A percentile compares a stretch with the other conserved stretches of the same genome.
Evolutionary conservation across 2,888 invertebrate genomes (phyloP).

Genomic region (Cepaea hortensis): DNA sequence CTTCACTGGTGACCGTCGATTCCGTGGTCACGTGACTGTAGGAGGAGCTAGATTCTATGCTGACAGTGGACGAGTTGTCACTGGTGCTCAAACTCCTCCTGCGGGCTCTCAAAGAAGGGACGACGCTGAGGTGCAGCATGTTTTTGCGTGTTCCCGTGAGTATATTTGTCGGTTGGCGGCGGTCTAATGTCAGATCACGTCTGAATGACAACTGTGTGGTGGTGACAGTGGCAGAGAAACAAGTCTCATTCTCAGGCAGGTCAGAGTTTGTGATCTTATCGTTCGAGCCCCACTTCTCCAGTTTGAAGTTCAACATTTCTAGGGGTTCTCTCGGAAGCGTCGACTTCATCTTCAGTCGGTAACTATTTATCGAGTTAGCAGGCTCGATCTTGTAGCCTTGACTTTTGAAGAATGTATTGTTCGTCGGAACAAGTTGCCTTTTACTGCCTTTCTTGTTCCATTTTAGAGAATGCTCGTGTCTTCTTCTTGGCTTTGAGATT

Average conservation of each 20-base stretch:
- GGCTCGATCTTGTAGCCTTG: background rate
- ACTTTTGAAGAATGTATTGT: too few relatives aligned
- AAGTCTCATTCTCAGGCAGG: background rate
- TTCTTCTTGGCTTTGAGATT: background rate
- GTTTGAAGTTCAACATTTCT: slow-evolving; percentile 10
- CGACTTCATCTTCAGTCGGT: too few relatives aligned
- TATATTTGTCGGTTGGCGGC: background rate
- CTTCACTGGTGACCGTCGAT: background rate
- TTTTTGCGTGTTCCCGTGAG: background rate
- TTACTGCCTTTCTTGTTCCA: background rate
- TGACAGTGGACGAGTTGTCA: background rate
- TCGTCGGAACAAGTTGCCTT: background rate
- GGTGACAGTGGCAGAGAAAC: background rate
- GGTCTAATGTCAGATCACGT: background rate
- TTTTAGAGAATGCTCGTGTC: background rate
- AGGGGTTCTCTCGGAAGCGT: background rate
- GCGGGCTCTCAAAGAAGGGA: background rate
- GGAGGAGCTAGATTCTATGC: background rate
- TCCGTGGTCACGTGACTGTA: background rate
- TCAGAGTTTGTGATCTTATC: background rate
- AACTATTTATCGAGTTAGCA: background rate
- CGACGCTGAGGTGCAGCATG: background rate
- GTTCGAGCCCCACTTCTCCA: background rate
- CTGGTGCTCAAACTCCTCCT: background rate
- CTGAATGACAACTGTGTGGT: too few relatives aligned